Base-by-base conservation (phyloP, 1,140 invertebrate species). In the Phthorimaea operculella region DNA sequence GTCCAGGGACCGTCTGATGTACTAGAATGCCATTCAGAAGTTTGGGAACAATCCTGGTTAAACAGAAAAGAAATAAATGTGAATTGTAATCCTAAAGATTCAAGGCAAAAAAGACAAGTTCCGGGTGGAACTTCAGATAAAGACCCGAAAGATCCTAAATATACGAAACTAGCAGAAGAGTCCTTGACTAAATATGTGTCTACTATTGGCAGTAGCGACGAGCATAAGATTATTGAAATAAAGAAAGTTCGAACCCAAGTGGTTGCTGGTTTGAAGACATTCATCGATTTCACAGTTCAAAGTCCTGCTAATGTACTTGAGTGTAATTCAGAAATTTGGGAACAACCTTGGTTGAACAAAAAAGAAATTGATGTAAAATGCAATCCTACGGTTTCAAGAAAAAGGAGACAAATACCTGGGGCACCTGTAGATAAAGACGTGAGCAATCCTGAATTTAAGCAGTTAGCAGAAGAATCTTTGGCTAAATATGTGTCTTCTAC, bases 401-500 rank as follows among this genome's bases (percentile, higher is more conserved):
- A n/a, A n/a, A n/a, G n/a, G n/a, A n/a, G n/a, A n/a, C n/a, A n/a
- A n/a, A n/a, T n/a, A n/a, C n/a, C n/a, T n/a, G n/a, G n/a, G n/a
- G n/a, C n/a, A n/a, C n/a, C n/a, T n/a, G n/a, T 14, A 45, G n/a
- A 10, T 11, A 45, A n/a, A 4, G 14, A 15, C 6, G 5, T 45
- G 14, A 45, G 6, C 34, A 7, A 58, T 55, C 45, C 52, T 62
- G 4, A 60, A 58, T 66, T 0, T 36, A 49, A n/a, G 63, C 59
- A 50, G 7, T 33, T 33, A n/a, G 33, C 36, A 12, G 14, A 9
- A 33, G 14, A 9, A 55, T 34, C 44, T 55, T 55, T 10, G 55
- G 62, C 50, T 6, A 54, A 77, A 55, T 78, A 72, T 47, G 63
- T 58, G 56, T 14, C 55, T n/a, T 50, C 59, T 78, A 33, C 79